Conservation (phyloP, 2,113 vertebrate species). For the Uria lomvia region DNA sequence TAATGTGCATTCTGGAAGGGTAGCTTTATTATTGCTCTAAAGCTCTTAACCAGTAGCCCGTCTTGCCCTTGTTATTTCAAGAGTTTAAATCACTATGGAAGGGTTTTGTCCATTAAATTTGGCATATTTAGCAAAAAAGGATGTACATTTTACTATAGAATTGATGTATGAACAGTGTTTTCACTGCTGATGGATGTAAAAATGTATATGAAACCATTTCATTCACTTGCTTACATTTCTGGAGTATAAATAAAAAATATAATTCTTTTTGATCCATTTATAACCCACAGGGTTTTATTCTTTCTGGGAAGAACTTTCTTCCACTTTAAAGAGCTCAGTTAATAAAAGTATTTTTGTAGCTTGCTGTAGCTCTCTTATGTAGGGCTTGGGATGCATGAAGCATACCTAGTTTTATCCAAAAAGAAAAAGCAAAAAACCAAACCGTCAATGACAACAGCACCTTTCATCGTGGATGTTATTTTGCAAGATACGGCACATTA, state of each 20-base stretch:
- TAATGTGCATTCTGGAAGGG: conserved; percentile 45
- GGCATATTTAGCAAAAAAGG: conserved; percentile 68
- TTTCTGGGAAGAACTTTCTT: conserved; percentile 67
- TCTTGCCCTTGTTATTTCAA: conserved; percentile 58
- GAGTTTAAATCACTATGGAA: conserved; percentile 58
- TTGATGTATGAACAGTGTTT: conserved; percentile 81
- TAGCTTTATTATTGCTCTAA: conserved; percentile 53
- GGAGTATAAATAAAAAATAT: conserved; percentile 84
- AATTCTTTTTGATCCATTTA: conserved; percentile 82
- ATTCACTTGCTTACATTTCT: conserved; percentile 81
- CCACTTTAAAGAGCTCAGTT: conserved; percentile 37
- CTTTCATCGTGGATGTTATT: neutral
- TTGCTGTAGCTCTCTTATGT: conserved; percentile 42
- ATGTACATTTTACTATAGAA: conserved; percentile 80
- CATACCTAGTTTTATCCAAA: neutral
- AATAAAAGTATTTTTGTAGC: conserved; percentile 31
- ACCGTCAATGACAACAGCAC: neutral
- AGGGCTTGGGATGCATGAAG: neutral
- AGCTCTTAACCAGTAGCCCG: conserved; percentile 34
- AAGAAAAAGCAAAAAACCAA: neutral
- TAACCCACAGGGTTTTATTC: conserved; percentile 77
- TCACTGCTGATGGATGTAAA: conserved; percentile 83
- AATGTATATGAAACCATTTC: conserved; percentile 84
- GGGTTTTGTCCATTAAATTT: conserved; percentile 66
- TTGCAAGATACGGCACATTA: neutral